Evolutionary conservation across 2,888 invertebrate genomes (phyloP).

Genomic region (Pegoplata infirma): DNA sequence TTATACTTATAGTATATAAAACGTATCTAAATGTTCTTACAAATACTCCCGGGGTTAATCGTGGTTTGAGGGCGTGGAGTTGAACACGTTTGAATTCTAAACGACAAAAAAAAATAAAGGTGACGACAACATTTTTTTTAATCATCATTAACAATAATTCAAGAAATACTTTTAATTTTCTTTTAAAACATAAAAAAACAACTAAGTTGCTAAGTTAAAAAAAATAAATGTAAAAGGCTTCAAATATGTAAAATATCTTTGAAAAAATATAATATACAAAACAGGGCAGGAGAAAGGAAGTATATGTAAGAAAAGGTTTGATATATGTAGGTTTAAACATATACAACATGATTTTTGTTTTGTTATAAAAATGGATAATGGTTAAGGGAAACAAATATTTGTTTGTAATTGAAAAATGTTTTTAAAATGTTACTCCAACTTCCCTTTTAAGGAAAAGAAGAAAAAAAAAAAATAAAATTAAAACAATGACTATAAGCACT

Average conservation of each 20-base stretch:
- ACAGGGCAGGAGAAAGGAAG: neutral
- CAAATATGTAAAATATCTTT: slow-evolving; percentile 59
- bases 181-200: slow-evolving; percentile 22
- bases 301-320: too few relatives aligned
- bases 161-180: slow-evolving; percentile 74
- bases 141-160: slow-evolving; percentile 77
- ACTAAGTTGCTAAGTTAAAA: slow-evolving; percentile 6
- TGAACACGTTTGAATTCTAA: slow-evolving; percentile 12
- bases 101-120: slow-evolving; percentile 51
- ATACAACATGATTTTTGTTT: neutral
- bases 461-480: neutral
- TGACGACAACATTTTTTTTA: slow-evolving; percentile 69
- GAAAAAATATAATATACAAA: slow-evolving; percentile 44
- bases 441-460: neutral
- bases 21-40: slow-evolving; percentile 21
- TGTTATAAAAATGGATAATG: slow-evolving; percentile 12
- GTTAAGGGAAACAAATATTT: slow-evolving; percentile 62
- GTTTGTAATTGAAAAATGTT: slow-evolving; percentile 63
- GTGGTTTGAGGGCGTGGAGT: slow-evolving; percentile 1
- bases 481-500: slow-evolving; percentile 46
- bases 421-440: slow-evolving; percentile 39
- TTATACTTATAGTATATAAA: neutral
- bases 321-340: too few relatives aligned
- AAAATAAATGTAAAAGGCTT: slow-evolving; percentile 61
- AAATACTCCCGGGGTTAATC: slow-evolving; percentile 32